Evolutionary conservation across 2,797 vertebrate species (phyloP).

Genomic region (Tarsius wallacei): DNA sequence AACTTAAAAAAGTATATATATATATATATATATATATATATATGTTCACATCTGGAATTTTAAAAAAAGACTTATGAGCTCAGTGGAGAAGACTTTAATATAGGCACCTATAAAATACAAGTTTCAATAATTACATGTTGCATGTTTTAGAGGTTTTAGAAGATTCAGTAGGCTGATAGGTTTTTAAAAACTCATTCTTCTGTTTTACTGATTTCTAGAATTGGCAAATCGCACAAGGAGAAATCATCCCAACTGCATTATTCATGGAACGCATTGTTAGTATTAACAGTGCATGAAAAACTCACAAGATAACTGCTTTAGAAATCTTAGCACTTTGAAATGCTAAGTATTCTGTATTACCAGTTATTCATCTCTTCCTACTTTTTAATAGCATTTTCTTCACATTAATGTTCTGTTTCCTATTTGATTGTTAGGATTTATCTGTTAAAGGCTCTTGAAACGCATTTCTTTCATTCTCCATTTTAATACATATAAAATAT

Average conservation of each 20-base stretch:
- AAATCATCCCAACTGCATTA: constrained; percentile 44
- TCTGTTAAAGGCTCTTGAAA: constrained; percentile 59
- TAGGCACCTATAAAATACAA: constrained; percentile 40
- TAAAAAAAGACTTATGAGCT: constrained; percentile 27
- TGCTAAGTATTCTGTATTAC: background rate
- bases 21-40: background rate
- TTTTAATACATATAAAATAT: constrained; percentile 62
- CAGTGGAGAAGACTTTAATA: constrained; percentile 53
- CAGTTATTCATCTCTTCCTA: constrained; percentile 50
- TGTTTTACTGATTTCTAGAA: constrained; percentile 50
- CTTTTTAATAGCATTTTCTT: constrained; percentile 32
- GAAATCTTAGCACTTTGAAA: constrained; percentile 67
- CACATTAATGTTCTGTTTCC: constrained; percentile 44
- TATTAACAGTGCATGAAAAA: constrained; percentile 61
- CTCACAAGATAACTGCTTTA: constrained; percentile 48
- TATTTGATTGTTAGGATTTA: constrained; percentile 59
- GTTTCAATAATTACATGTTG: constrained; percentile 48
- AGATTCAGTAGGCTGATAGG: background rate
- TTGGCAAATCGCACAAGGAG: constrained; percentile 5
- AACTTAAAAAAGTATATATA: background rate
- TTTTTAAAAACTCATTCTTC: constrained; percentile 48
- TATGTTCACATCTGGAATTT: background rate
- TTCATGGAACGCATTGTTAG: background rate
- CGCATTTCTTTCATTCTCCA: constrained; percentile 4
- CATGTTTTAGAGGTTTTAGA: background rate